Conservation (phyloP, 2,888 invertebrate species). For the Metellina segmentata region DNA sequence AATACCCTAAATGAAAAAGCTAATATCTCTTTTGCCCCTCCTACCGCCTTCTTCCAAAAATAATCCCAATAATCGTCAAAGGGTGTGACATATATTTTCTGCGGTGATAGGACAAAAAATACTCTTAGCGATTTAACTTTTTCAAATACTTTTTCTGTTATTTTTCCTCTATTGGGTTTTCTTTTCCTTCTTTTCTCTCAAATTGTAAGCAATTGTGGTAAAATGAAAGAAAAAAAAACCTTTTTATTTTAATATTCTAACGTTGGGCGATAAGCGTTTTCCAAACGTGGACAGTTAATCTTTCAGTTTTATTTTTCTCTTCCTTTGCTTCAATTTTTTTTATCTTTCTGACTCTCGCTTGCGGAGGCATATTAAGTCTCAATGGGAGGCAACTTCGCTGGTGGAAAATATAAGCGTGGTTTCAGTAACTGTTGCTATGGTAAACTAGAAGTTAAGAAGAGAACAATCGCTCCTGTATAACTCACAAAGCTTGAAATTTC, state of each 20-base stretch:
- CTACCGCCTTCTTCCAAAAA: not conserved
- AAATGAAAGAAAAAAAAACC: not conserved
- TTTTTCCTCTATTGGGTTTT: not conserved
- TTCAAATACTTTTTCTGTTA: constrained; percentile 15
- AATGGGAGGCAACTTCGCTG: not conserved
- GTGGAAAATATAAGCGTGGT: not conserved
- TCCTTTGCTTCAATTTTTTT: not conserved
- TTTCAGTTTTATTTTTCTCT: not conserved
- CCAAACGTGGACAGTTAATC: constrained; percentile 17
- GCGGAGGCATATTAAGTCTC: not conserved
- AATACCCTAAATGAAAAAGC: constrained; percentile 17
- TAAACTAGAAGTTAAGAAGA: not conserved
- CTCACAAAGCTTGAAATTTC: not conserved
- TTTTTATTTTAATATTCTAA: constrained; percentile 5
- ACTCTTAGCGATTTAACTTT: constrained; percentile 15
- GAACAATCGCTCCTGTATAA: not conserved
- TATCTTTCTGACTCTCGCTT: not conserved
- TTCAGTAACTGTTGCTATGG: not conserved
- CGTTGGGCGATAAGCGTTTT: constrained; percentile 31
- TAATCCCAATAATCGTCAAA: constrained; percentile 49
- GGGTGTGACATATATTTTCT: constrained; percentile 6
- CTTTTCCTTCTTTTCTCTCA: not conserved
- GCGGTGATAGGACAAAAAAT: constrained; percentile 12
- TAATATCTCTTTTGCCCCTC: constrained; percentile 5
- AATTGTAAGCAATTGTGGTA: constrained; percentile 3